Percentiles rank a stretch among this genome's conserved stretches.
phyloP scores from a whole-genome alignment of 2,113 vertebrate species.

The Hippocampus abdominalis region DNA sequence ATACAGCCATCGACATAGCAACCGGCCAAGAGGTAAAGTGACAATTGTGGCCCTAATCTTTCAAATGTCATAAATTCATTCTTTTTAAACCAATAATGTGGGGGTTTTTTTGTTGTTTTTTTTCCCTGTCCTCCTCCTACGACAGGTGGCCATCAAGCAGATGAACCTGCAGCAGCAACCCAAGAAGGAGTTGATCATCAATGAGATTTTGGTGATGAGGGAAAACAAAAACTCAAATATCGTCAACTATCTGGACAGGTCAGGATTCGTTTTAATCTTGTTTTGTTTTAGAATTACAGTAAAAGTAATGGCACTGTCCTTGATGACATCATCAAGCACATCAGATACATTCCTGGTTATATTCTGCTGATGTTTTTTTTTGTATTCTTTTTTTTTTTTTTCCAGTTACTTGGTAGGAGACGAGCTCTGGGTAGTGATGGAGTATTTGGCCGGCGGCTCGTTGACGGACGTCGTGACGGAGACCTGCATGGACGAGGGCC shows the following conservation, averaged over 20 bases:
- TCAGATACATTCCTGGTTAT: too few relatives aligned
- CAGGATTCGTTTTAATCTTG: constrained; percentile 24
- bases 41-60: neutral
- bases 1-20: constrained; percentile 96
- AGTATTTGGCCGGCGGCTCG: constrained; percentile 95
- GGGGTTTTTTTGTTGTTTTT: neutral
- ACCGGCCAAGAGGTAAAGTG: constrained; percentile 89
- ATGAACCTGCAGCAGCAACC: constrained; percentile 99
- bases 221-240: constrained; percentile 99
- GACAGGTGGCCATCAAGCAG: constrained; percentile 97
- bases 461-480: constrained; percentile 97
- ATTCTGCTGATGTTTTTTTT: too few relatives aligned
- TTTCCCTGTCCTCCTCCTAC: constrained; percentile 22
- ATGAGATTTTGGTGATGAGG: constrained; percentile 99
- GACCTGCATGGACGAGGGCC: constrained; percentile 98
- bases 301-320: too few relatives aligned
- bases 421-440: constrained; percentile 99
- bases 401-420: constrained; percentile 94
- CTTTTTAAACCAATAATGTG: neutral
- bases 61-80: neutral
- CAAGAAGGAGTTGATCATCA: constrained; percentile 99
- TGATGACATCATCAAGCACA: too few relatives aligned
- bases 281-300: too few relatives aligned
- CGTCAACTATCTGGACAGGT: constrained; percentile 99
- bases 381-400: neutral